Evolutionary conservation across 2,888 invertebrate species (phyloP).

Genomic region (Microplitis manilae): DNA sequence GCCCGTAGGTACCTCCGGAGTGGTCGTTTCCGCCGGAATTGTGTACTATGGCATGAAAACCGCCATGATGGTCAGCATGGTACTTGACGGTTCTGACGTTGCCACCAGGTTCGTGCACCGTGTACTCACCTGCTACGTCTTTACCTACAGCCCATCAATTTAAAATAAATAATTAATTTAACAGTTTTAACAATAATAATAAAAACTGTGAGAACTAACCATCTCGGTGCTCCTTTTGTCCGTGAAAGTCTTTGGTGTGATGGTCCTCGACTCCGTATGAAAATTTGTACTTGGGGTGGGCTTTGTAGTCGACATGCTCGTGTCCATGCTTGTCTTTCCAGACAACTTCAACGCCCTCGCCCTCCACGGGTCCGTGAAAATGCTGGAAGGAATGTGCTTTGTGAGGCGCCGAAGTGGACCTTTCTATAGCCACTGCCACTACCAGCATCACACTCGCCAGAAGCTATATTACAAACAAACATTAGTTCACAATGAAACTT

Average conservation of each 20-base stretch:
- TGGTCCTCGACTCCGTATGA: constrained; percentile 50
- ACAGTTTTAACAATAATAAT: background rate
- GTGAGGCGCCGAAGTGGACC: constrained; percentile 34
- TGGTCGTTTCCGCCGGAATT: constrained; percentile 51
- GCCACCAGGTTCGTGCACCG: constrained; percentile 63
- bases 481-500: background rate
- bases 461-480: background rate
- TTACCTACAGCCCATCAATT: constrained; percentile 39
- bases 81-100: constrained; percentile 56
- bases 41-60: constrained; percentile 62
- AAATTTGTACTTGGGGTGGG: constrained; percentile 52
- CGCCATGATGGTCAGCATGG: constrained; percentile 58
- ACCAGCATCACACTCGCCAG: constrained; percentile 1
- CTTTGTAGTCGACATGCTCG: constrained; percentile 51
- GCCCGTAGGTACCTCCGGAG: constrained; percentile 47
- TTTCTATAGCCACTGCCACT: background rate
- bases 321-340: constrained; percentile 50
- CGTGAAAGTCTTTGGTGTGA: constrained; percentile 48
- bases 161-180: constrained; percentile 4
- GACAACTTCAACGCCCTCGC: constrained; percentile 46
- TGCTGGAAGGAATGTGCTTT: constrained; percentile 52
- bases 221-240: constrained; percentile 46
- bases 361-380: constrained; percentile 45
- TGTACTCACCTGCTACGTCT: constrained; percentile 58
- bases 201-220: constrained; percentile 23